Evolutionary conservation across 1,140 invertebrate genomes (phyloP).

Genomic region (Drosophila biarmipes): DNA sequence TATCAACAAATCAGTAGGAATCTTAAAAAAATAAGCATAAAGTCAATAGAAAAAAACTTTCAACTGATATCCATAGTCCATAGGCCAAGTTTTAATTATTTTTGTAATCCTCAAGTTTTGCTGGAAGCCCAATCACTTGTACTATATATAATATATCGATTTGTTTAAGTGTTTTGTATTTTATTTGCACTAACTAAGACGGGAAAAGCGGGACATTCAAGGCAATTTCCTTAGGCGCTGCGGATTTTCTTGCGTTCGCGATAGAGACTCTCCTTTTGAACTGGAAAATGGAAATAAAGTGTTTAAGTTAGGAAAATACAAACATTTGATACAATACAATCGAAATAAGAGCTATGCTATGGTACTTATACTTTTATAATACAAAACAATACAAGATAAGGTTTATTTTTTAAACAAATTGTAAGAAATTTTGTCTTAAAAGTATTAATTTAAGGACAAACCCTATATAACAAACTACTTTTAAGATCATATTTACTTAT

Average conservation of each 20-base stretch:
- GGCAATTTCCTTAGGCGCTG: slow-evolving; percentile 84
- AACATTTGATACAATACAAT: background rate
- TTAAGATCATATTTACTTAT: too few relatives aligned
- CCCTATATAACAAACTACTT: too few relatives aligned
- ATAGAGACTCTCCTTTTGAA: slow-evolving; percentile 87
- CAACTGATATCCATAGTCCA: background rate
- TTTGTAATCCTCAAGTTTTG: background rate
- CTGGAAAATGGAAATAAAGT: slow-evolving; percentile 85
- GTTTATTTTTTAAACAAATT: too few relatives aligned
- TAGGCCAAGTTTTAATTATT: background rate
- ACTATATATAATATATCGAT: background rate
- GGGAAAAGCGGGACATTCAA: too few relatives aligned
- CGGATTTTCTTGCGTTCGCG: slow-evolving; percentile 88
- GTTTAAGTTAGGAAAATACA: background rate
- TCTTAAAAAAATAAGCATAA: too few relatives aligned
- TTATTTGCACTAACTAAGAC: slow-evolving; percentile 16
- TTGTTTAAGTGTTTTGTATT: slow-evolving; percentile 3
- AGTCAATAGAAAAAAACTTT: too few relatives aligned
- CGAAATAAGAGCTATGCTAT: too few relatives aligned
- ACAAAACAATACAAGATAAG: too few relatives aligned
- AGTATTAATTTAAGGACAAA: too few relatives aligned
- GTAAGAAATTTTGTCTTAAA: too few relatives aligned
- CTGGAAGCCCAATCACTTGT: background rate
- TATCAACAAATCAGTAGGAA: too few relatives aligned
- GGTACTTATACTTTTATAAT: too few relatives aligned